A percentile compares a stretch with the other conserved stretches of the same genome.
Evolutionary conservation across 1,140 invertebrate genomes (phyloP).

Genomic region (Littorina saxatilis): DNA sequence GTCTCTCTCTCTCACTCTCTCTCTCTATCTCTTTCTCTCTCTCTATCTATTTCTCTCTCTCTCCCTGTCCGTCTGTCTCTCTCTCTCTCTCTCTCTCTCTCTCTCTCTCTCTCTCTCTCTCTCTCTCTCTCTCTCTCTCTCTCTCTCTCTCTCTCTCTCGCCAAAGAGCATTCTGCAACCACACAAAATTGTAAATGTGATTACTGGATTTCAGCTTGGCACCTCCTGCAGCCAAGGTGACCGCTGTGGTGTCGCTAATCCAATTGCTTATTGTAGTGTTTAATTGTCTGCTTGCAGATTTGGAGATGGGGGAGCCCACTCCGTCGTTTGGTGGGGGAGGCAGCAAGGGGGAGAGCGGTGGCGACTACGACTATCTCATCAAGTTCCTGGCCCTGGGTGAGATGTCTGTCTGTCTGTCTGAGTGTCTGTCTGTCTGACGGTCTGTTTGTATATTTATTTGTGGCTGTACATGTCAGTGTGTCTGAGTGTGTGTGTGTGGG

Average conservation of each 20-base stretch:
- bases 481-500: background rate
- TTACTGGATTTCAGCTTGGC: background rate
- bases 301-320: constrained; percentile 60
- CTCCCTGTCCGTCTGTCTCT: background rate
- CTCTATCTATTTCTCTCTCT: background rate
- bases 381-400: constrained; percentile 94
- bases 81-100: background rate
- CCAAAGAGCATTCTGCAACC: background rate
- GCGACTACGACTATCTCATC: constrained; percentile 96
- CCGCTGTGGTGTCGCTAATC: too few species aligned
- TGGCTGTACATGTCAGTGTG: background rate
- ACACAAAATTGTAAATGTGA: background rate
- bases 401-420: background rate
- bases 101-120: constrained; percentile 2
- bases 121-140: background rate
- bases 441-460: background rate
- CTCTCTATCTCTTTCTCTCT: background rate
- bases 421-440: too few species aligned
- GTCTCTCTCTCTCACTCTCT: background rate
- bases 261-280: too few species aligned
- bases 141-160: too few species aligned
- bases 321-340: constrained; percentile 31
- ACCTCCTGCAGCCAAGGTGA: too few species aligned
- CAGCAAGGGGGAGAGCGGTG: constrained; percentile 23
- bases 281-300: constrained; percentile 34